phyloP scores from a whole-genome alignment of 1,140 invertebrate genomes.

The Littorina saxatilis region DNA sequence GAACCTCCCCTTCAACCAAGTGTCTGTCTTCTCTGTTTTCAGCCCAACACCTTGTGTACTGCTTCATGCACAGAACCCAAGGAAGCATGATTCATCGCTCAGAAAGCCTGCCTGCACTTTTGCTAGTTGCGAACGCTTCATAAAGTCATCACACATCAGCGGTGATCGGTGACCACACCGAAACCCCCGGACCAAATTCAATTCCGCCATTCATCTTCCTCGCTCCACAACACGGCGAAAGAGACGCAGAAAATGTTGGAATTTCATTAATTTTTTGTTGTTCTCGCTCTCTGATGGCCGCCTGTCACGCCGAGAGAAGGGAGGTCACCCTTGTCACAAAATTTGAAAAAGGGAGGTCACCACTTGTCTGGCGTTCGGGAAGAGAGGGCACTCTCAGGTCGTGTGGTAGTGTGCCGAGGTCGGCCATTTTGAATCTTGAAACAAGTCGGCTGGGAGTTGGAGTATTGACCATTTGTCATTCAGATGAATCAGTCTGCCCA shows the following conservation, averaged over 20 bases:
- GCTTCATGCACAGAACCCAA: no score
- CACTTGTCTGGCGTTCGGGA: not conserved
- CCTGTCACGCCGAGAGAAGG: not conserved
- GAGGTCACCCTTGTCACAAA: not conserved
- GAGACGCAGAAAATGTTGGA: conserved; percentile 1
- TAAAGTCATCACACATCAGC: conserved; percentile 17
- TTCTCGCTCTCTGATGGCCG: not conserved
- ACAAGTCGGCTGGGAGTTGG: no score
- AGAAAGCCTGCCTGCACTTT: no score
- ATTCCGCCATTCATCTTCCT: conserved; percentile 10
- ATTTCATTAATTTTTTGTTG: not conserved
- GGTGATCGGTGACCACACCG: not conserved
- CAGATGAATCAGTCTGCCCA: no score
- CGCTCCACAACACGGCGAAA: not conserved
- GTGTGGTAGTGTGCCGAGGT: no score
- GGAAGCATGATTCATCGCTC: no score
- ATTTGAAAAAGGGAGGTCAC: conserved; percentile 13
- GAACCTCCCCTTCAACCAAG: no score
- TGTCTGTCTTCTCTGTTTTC: no score
- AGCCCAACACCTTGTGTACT: no score
- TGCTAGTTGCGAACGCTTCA: not conserved
- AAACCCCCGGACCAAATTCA: not conserved
- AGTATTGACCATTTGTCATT: no score
- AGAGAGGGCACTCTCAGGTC: not conserved
- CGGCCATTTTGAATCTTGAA: no score